Percentiles rank a stretch among this genome's conserved stretches.
Evolutionary conservation across 2,113 vertebrate genomes (phyloP).

Genomic region (Apaloderma vittatum): DNA sequence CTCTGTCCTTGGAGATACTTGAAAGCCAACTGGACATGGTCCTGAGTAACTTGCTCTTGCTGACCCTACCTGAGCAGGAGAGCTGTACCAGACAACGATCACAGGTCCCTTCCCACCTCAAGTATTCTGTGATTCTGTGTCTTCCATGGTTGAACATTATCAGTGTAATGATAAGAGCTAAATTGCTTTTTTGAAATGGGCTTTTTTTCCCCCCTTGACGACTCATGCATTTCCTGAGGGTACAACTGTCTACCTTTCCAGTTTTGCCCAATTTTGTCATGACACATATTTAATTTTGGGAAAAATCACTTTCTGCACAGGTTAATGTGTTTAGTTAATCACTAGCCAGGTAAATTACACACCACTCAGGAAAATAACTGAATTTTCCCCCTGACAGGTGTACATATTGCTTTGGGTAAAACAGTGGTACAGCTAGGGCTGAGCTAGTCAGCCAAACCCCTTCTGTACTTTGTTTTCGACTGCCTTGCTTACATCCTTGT

Average conservation of each 20-base stretch:
- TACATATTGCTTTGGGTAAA: neutral
- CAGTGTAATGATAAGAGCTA: neutral
- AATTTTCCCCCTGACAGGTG: neutral
- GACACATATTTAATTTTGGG: neutral
- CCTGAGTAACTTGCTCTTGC: neutral
- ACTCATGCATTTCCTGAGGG: neutral
- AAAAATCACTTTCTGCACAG: neutral
- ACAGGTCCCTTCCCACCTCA: neutral
- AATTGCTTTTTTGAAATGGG: neutral
- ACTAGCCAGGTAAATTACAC: neutral
- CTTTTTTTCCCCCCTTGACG: neutral
- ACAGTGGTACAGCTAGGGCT: too few species aligned
- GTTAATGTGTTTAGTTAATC: neutral
- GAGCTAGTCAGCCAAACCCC: neutral
- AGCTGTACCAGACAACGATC: neutral
- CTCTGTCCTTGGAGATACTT: neutral
- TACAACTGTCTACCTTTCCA: neutral
- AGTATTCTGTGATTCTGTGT: neutral
- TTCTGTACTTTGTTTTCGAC: neutral
- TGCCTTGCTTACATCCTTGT: neutral
- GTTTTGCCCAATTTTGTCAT: neutral
- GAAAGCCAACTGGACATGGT: neutral
- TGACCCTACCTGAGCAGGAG: neutral
- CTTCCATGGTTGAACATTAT: neutral
- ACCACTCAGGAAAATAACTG: neutral